phyloP scores from a whole-genome alignment of 2,888 invertebrate species.

The Pemphredon lugubris region DNA sequence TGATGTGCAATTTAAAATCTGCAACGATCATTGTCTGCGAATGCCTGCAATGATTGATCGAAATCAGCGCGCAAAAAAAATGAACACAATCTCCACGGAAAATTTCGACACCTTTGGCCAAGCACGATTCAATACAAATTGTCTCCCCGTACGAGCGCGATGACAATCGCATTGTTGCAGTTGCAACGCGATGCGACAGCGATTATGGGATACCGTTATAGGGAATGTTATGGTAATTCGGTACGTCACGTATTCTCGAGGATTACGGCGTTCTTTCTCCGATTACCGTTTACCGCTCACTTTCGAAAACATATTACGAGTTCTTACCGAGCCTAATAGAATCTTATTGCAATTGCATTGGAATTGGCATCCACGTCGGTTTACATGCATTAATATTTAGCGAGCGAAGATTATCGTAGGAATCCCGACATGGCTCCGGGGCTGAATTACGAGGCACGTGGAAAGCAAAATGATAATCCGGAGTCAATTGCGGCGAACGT shows the following conservation, averaged over 20 bases:
- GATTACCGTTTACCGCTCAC: conserved; percentile 30
- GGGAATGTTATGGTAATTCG: conserved; percentile 50
- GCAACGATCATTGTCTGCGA: conserved; percentile 36
- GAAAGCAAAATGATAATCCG: too few species aligned
- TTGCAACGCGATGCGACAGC: conserved; percentile 33
- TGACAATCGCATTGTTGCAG: conserved; percentile 30
- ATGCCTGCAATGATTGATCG: conserved; percentile 36
- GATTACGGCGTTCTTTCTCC: conserved; percentile 45
- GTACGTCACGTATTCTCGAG: conserved; percentile 10
- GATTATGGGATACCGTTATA: conserved; percentile 48
- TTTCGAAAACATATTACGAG: conserved; percentile 29
- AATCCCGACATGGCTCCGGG: not conserved
- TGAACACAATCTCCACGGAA: too few species aligned
- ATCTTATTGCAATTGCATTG: not conserved
- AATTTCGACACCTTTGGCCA: too few species aligned
- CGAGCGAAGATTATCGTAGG: not conserved
- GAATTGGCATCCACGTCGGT: not conserved
- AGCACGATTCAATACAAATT: too few species aligned
- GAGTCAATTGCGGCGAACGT: not conserved
- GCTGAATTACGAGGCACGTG: conserved; percentile 3
- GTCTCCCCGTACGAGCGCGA: too few species aligned
- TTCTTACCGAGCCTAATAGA: not conserved
- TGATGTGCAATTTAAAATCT: not conserved
- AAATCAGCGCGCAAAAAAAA: conserved; percentile 15
- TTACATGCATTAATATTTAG: conserved; percentile 3